Conservation (phyloP, 2,113 vertebrate genomes). For the Carettochelys insculpta region DNA sequence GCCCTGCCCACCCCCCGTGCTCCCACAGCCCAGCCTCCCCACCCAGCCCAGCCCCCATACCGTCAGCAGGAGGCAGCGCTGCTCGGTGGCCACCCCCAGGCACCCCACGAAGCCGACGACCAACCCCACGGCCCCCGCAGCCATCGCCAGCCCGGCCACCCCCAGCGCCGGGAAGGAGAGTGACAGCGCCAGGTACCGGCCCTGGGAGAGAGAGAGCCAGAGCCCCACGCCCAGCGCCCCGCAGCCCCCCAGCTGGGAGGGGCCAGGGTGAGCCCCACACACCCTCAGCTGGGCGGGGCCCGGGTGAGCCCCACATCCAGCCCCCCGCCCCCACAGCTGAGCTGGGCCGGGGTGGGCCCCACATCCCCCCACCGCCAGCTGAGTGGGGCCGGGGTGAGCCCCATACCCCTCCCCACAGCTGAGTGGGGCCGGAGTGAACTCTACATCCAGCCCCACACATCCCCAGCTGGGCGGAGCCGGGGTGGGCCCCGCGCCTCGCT, state of each 20-base stretch:
- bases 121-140: constrained; percentile 85
- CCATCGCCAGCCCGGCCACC: constrained; percentile 84
- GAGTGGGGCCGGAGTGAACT: no score
- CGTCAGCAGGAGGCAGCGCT: constrained; percentile 83
- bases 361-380: no score
- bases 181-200: constrained; percentile 84
- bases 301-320: no score
- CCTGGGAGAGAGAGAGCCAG: constrained; percentile 86
- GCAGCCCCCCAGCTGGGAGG: constrained; percentile 82
- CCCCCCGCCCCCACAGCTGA: no score
- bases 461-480: no score
- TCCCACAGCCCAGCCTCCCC: background rate
- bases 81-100: constrained; percentile 85
- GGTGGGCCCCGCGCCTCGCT: no score
- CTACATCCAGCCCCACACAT: no score
- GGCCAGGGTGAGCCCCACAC: background rate
- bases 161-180: constrained; percentile 85
- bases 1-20: background rate
- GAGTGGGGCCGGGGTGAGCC: no score
- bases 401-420: no score
- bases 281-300: no score
- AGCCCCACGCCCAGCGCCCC: constrained; percentile 83
- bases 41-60: constrained; percentile 60
- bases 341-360: no score
- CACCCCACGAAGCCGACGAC: constrained; percentile 88